Conservation (phyloP, 2,888 invertebrate genomes). For the Philopedon plagiatum region DNA sequence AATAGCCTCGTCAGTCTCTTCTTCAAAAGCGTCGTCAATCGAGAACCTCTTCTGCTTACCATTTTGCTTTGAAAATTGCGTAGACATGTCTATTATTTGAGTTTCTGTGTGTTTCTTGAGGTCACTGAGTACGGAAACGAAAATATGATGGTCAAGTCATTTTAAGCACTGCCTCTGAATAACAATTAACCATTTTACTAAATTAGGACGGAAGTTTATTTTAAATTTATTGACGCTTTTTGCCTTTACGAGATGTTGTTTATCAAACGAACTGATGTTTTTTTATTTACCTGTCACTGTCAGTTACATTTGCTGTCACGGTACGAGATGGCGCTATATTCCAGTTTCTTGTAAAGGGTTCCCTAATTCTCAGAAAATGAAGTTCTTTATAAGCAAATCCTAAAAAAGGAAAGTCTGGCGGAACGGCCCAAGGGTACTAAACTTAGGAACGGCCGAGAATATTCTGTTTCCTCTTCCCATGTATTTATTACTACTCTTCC, state of each 20-base stretch:
- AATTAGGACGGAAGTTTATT: constrained; percentile 18
- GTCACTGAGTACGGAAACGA: constrained; percentile 1
- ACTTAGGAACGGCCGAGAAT: no score
- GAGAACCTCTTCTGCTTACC: constrained; percentile 73
- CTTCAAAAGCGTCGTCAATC: constrained; percentile 89
- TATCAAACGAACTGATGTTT: constrained; percentile 16
- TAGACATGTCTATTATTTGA: constrained; percentile 41
- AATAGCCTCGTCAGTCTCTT: constrained; percentile 86
- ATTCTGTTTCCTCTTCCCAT: no score
- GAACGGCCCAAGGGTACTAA: no score
- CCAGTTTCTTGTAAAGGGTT: neutral
- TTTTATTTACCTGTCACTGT: constrained; percentile 9
- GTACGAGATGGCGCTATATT: constrained; percentile 1
- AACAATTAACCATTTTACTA: constrained; percentile 23
- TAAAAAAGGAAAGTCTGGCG: neutral
- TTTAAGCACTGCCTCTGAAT: constrained; percentile 14
- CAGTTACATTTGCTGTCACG: neutral
- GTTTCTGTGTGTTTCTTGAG: neutral
- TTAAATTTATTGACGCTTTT: constrained; percentile 27
- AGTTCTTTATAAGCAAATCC: neutral
- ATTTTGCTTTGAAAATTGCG: constrained; percentile 49
- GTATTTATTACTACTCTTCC: no score
- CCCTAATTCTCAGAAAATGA: neutral
- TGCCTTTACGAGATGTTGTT: constrained; percentile 17
- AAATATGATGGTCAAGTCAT: constrained; percentile 19